Evolutionary conservation across 1,140 invertebrate species (phyloP).

Genomic region (Rhagoletis zephyria): DNA sequence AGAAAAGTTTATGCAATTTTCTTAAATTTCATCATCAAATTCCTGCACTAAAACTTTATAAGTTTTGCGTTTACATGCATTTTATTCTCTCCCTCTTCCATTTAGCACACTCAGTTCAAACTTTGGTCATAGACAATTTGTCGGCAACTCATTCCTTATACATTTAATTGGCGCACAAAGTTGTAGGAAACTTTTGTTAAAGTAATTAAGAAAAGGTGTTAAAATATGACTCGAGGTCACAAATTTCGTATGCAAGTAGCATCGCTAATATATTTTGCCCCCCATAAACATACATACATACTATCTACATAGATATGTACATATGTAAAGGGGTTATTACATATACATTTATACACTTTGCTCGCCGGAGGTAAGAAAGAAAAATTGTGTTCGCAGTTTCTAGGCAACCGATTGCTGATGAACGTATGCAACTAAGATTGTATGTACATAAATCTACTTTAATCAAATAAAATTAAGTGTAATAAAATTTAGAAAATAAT

Average conservation of each 20-base stretch:
- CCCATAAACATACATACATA: too few relatives aligned
- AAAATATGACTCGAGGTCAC: conserved; percentile 48
- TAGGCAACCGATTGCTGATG: background rate
- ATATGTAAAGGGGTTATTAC: background rate
- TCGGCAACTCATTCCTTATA: conserved; percentile 17
- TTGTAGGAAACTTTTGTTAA: conserved; percentile 1
- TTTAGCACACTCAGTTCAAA: background rate
- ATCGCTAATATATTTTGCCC: conserved; percentile 7
- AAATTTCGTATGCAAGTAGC: conserved; percentile 10
- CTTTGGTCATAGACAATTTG: conserved; percentile 23
- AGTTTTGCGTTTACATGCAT: background rate
- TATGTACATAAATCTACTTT: too few relatives aligned
- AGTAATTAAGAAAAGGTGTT: conserved; percentile 48
- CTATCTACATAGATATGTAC: background rate
- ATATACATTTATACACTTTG: background rate
- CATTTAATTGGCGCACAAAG: conserved; percentile 37
- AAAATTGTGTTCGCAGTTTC: background rate
- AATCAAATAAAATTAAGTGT: too few relatives aligned
- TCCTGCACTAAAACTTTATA: background rate
- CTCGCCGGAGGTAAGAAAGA: too few relatives aligned
- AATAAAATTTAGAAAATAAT: too few relatives aligned
- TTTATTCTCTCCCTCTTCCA: background rate
- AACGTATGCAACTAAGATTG: background rate
- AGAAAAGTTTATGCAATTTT: background rate
- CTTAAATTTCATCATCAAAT: background rate